phyloP scores from a whole-genome alignment of 2,797 vertebrate species.

The Cuculus canorus region DNA sequence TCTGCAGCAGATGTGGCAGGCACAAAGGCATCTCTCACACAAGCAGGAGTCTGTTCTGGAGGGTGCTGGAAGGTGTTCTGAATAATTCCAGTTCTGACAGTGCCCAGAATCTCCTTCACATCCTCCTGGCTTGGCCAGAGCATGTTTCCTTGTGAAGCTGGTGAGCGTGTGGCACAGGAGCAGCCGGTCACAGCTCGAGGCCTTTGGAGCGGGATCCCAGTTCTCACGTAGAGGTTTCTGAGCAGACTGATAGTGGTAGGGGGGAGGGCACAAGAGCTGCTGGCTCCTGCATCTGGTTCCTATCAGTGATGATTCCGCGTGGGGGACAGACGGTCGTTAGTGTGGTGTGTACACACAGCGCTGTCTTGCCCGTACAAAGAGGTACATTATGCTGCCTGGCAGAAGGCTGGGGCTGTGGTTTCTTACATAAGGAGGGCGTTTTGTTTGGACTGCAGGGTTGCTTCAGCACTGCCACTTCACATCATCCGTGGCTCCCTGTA shows the following conservation, averaged over 20 bases:
- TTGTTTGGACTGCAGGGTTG: constrained; percentile 67
- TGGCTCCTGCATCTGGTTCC: constrained; percentile 65
- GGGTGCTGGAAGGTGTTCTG: constrained; percentile 20
- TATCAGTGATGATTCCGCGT: constrained; percentile 26
- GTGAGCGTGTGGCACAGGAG: neutral
- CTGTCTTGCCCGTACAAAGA: constrained; percentile 70
- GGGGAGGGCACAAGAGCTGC: neutral
- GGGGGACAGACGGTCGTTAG: constrained; percentile 51
- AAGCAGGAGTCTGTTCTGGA: neutral
- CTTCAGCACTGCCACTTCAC: constrained; percentile 61
- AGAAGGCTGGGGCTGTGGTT: constrained; percentile 69
- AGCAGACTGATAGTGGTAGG: accelerated
- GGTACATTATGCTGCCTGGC: constrained; percentile 77
- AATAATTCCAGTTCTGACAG: neutral
- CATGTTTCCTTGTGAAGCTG: neutral
- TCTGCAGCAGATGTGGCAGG: constrained; percentile 2
- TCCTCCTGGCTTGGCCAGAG: neutral
- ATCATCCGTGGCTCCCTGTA: neutral
- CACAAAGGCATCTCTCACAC: constrained; percentile 4
- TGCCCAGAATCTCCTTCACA: neutral
- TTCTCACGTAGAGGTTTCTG: neutral
- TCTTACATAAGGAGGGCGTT: constrained; percentile 78
- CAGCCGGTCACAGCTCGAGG: accelerated
- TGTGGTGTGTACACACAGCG: neutral
- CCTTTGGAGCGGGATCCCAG: neutral